phyloP scores from a whole-genome alignment of 2,113 vertebrate species.

The Agapornis roseicollis region DNA sequence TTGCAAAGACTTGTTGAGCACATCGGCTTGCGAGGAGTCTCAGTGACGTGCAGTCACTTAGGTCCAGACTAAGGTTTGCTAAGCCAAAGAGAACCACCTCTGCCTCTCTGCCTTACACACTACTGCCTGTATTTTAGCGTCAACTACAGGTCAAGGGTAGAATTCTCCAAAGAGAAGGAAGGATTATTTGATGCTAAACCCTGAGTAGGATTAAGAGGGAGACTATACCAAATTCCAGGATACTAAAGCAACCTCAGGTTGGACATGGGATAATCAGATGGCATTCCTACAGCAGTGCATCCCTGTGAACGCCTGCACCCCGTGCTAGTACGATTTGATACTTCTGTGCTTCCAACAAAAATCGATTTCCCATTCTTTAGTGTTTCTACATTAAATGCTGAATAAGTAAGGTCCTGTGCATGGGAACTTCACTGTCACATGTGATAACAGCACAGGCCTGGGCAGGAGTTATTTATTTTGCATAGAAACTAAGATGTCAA shows the following conservation, averaged over 20 bases:
- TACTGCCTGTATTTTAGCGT: not conserved
- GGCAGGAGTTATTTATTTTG: not conserved
- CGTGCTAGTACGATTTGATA: not conserved
- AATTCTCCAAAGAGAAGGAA: not conserved
- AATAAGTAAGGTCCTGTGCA: not conserved
- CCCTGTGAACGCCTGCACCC: not conserved
- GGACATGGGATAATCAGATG: not conserved
- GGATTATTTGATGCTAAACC: not conserved
- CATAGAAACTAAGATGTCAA: fast-evolving
- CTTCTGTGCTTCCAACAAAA: not conserved
- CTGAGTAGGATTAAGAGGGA: not conserved
- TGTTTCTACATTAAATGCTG: not conserved
- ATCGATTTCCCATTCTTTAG: not conserved
- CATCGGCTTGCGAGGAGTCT: not conserved
- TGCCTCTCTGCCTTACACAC: not conserved
- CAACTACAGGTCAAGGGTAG: not conserved
- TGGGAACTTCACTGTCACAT: not conserved
- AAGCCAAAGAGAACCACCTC: not conserved
- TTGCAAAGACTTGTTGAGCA: not conserved
- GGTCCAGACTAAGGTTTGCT: not conserved
- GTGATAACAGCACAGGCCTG: not conserved
- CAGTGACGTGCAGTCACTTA: not conserved
- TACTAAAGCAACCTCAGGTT: not conserved
- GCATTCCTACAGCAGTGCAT: not conserved
- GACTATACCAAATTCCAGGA: not conserved